Conservation (phyloP, 1,140 invertebrate genomes). For the Potamilus streckersoni region DNA sequence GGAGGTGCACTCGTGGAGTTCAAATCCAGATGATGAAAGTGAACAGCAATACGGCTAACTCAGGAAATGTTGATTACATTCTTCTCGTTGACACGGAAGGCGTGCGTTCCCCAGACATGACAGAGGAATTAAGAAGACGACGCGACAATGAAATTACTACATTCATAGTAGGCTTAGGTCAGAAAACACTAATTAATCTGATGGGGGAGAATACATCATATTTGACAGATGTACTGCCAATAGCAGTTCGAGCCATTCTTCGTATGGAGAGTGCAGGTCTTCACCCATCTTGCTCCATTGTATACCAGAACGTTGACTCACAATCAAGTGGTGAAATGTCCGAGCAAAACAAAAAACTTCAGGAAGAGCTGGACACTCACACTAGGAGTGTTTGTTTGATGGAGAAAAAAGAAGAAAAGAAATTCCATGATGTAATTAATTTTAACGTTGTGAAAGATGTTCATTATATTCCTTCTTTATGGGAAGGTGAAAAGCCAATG, state of each 20-base stretch:
- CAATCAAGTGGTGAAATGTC: no score
- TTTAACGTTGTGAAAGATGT: no score
- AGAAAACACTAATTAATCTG: conserved; percentile 30
- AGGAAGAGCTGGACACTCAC: no score
- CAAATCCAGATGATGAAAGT: conserved; percentile 3
- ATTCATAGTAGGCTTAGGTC: conserved; percentile 24
- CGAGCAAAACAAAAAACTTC: no score
- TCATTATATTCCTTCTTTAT: no score
- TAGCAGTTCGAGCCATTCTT: conserved; percentile 21
- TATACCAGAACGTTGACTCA: no score
- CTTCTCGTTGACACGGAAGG: conserved; percentile 2
- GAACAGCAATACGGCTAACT: no score
- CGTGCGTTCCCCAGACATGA: neutral
- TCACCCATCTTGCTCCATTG: no score
- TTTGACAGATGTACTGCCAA: conserved; percentile 27
- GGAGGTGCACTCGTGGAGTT: conserved; percentile 19
- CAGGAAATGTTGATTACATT: neutral
- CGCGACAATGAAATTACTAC: conserved; percentile 30
- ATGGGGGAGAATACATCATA: conserved; percentile 24
- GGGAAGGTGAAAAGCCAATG: no score
- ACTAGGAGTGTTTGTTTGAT: no score
- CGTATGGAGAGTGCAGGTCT: conserved; percentile 2
- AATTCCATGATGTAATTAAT: no score
- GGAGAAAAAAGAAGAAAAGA: no score
- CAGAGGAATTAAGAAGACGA: neutral